Evolutionary conservation across 2,113 vertebrate genomes (phyloP).

Genomic region (Spilogale gracilis): DNA sequence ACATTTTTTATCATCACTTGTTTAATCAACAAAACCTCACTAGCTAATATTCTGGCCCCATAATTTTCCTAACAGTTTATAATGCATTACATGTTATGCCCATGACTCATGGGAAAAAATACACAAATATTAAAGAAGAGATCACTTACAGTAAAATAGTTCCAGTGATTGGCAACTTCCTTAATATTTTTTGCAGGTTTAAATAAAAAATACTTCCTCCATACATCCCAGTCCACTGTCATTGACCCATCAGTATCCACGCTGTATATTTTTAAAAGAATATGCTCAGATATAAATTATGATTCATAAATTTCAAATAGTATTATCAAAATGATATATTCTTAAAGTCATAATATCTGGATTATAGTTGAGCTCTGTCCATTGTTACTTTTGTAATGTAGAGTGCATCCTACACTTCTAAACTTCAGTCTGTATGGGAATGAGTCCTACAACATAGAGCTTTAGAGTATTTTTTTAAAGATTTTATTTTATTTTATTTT

Average conservation of each 20-base stretch:
- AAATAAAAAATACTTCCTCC: slow-evolving; percentile 42
- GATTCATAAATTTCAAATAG: background rate
- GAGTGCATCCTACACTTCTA: background rate
- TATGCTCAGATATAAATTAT: background rate
- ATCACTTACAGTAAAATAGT: background rate
- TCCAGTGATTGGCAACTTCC: background rate
- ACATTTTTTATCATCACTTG: background rate
- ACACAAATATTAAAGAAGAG: background rate
- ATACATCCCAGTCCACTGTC: slow-evolving; percentile 27
- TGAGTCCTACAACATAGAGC: background rate
- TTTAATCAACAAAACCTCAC: background rate
- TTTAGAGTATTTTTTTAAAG: background rate
- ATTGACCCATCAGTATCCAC: background rate
- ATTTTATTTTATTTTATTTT: background rate
- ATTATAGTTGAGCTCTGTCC: background rate
- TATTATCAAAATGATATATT: background rate
- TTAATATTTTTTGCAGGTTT: slow-evolving; percentile 39
- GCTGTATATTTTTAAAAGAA: background rate
- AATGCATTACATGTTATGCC: background rate
- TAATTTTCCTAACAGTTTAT: slow-evolving; percentile 12
- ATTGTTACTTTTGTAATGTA: background rate
- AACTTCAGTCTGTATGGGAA: background rate
- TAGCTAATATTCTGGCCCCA: background rate
- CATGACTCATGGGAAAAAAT: background rate
- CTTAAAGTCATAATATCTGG: background rate